These are phyloP conservation scores for Argopecten irradians DNA, from an alignment of 1,140 invertebrate genomes.

Conservation along the genomic window DNA sequence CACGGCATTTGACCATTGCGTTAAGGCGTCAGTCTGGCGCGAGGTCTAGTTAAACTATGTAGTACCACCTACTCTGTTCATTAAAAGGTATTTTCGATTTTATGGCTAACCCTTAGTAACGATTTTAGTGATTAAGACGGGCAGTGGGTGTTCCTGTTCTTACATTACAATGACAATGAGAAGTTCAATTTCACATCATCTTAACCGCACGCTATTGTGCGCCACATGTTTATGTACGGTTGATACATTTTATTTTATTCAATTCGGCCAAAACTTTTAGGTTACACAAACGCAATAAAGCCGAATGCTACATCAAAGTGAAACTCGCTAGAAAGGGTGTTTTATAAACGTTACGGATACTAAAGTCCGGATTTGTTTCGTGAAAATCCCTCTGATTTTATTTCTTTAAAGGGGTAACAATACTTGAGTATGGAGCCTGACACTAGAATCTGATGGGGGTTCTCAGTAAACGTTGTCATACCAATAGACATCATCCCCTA, in stretches of 20 bases:
- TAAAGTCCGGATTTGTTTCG: background rate
- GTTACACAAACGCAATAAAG: background rate
- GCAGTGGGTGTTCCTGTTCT: background rate
- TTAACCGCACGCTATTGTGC: background rate
- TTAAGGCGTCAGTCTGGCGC: background rate
- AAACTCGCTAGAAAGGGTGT: background rate
- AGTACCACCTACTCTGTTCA: background rate
- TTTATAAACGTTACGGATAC: background rate
- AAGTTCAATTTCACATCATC: background rate
- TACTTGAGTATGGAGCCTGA: constrained; percentile 3
- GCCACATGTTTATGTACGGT: background rate
- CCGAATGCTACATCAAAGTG: background rate
- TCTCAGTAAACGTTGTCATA: too few relatives aligned
- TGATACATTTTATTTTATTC: constrained; percentile 7
- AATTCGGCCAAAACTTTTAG: background rate
- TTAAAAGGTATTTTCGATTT: background rate
- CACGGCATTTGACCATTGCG: background rate
- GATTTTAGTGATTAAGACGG: background rate
- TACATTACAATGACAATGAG: background rate
- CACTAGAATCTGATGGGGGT: too few relatives aligned
- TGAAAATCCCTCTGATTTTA: background rate
- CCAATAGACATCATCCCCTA: background rate
- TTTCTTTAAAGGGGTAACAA: background rate
- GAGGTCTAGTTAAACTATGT: background rate
- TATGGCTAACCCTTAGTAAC: background rate